phyloP scores from a whole-genome alignment of 1,140 invertebrate genomes.

The Pygmarrhopalites habei region DNA sequence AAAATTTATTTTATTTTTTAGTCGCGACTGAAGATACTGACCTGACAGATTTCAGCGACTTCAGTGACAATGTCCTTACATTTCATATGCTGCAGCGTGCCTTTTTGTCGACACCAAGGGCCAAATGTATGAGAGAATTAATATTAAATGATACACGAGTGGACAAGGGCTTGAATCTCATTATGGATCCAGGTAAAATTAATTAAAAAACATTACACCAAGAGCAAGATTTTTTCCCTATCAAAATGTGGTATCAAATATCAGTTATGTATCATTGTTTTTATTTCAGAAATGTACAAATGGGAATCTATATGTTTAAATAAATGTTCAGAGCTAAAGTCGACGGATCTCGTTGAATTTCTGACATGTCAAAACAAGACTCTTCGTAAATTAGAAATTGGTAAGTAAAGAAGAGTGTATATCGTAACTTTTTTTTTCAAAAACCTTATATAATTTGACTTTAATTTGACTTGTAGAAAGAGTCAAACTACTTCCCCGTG shows the following conservation, averaged over 20 bases:
- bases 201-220: too few species aligned
- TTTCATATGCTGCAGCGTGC: slow-evolving; percentile 17
- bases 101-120: slow-evolving; percentile 3
- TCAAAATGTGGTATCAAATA: background rate
- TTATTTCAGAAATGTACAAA: slow-evolving; percentile 3
- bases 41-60: slow-evolving; percentile 8
- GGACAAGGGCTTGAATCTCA: slow-evolving; percentile 5
- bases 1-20: background rate
- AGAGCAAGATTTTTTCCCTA: background rate
- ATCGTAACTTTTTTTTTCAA: slow-evolving; percentile 4
- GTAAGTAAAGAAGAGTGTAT: background rate
- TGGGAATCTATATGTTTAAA: slow-evolving; percentile 16
- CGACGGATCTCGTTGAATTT: slow-evolving; percentile 3
- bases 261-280: background rate
- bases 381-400: slow-evolving; percentile 15
- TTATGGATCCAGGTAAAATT: slow-evolving; percentile 17
- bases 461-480: background rate
- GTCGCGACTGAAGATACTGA: background rate
- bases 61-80: slow-evolving; percentile 20
- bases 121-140: slow-evolving; percentile 11
- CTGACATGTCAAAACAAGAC: background rate
- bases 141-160: slow-evolving; percentile 16
- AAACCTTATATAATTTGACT: background rate
- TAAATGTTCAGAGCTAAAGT: slow-evolving; percentile 16
- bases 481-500: background rate